Percentiles rank a stretch among this genome's conserved stretches.
Conservation (phyloP, 2,888 invertebrate genomes). For the Scaptomyza tumidula region DNA sequence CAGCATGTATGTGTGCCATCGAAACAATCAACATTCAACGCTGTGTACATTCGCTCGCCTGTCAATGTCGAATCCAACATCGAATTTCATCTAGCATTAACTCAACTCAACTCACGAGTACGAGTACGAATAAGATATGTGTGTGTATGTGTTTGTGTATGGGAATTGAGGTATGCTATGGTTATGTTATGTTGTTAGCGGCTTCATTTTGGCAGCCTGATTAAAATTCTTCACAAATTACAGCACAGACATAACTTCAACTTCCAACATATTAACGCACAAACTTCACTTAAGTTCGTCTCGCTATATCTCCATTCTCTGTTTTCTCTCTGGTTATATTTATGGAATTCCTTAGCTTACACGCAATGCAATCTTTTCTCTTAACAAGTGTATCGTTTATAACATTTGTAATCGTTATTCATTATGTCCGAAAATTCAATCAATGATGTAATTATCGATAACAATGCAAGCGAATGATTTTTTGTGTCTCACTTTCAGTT, state of each 20-base stretch:
- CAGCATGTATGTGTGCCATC: slow-evolving; percentile 20
- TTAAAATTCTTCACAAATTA: slow-evolving; percentile 62
- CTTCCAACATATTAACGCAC: slow-evolving; percentile 28
- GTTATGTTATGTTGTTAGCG: slow-evolving; percentile 4
- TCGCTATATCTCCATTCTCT: neutral
- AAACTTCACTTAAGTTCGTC: slow-evolving; percentile 3
- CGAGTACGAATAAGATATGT: slow-evolving; percentile 2
- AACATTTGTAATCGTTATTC: slow-evolving; percentile 11
- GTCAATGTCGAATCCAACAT: slow-evolving; percentile 5
- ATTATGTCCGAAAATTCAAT: slow-evolving; percentile 29
- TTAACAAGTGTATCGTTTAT: slow-evolving; percentile 12
- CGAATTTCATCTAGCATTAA: slow-evolving; percentile 54
- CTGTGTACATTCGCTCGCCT: neutral
- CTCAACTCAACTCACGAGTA: too few relatives aligned
- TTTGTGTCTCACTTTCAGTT: neutral
- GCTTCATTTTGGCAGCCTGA: slow-evolving; percentile 43
- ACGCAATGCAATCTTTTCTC: slow-evolving; percentile 44
- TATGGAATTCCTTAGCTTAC: slow-evolving; percentile 8
- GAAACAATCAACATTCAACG: slow-evolving; percentile 48
- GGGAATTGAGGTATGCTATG: slow-evolving; percentile 6
- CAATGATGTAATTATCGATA: slow-evolving; percentile 9
- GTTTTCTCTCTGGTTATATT: neutral
- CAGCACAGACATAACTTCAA: slow-evolving; percentile 22
- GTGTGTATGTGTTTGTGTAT: slow-evolving; percentile 1
- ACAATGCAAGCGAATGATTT: neutral